Evolutionary conservation across 2,797 vertebrate genomes (phyloP).

Genomic region (Pogoniulus pusillus): DNA sequence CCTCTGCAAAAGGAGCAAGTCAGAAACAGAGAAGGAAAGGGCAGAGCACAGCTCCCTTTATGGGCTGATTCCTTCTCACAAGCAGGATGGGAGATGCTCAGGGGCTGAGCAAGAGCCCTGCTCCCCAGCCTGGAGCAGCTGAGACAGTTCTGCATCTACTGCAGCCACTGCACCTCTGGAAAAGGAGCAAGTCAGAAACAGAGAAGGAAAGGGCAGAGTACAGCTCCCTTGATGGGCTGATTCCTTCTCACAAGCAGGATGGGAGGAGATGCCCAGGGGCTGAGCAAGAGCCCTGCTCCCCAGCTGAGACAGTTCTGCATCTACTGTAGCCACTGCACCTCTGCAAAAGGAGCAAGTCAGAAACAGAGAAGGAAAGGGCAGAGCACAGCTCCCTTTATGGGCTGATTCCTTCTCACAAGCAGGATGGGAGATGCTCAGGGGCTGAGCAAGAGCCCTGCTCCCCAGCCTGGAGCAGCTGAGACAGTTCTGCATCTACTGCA

Average conservation of each 20-base stretch:
- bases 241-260: neutral
- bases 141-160: neutral
- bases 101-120: neutral
- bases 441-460: neutral
- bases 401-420: fast-evolving
- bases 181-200: neutral
- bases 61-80: fast-evolving
- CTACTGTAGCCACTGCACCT: neutral
- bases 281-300: neutral
- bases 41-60: neutral
- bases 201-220: neutral
- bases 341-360: neutral
- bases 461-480: fast-evolving
- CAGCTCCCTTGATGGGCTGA: fast-evolving
- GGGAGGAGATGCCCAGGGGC: neutral
- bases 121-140: fast-evolving
- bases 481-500: neutral
- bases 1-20: neutral
- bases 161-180: neutral
- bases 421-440: neutral
- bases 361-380: neutral
- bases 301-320: fast-evolving
- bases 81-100: neutral
- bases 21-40: neutral
- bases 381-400: fast-evolving